phyloP scores from a whole-genome alignment of 2,797 vertebrate genomes.

The Gymnopithys bicolor region DNA sequence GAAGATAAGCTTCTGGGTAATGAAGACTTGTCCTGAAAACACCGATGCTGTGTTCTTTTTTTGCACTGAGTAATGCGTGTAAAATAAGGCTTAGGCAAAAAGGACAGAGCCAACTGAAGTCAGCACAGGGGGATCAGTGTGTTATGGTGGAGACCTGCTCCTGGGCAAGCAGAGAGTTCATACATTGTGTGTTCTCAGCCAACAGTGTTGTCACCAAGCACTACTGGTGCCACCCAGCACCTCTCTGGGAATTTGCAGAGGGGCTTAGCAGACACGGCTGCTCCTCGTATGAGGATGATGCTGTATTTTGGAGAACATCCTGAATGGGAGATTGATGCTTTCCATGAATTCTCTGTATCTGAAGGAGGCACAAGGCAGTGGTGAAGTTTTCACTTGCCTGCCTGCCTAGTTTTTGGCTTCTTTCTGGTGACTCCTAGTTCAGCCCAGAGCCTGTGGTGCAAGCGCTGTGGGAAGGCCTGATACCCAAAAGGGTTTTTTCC shows the following conservation, averaged over 20 bases:
- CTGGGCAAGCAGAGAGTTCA: not conserved
- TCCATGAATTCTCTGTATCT: not conserved
- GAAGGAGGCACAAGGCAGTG: not conserved
- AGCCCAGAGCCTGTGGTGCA: not conserved
- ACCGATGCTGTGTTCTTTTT: accelerated
- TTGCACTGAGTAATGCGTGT: not conserved
- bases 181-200: not conserved
- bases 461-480: not conserved
- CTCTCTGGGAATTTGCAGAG: not conserved
- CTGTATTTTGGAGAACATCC: not conserved
- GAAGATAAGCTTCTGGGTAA: not conserved
- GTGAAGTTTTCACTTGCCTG: not conserved
- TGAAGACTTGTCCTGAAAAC: not conserved
- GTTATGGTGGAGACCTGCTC: not conserved
- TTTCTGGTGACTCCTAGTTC: not conserved
- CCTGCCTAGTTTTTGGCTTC: not conserved
- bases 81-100: not conserved
- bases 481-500: not conserved
- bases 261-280: not conserved
- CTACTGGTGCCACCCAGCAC: not conserved
- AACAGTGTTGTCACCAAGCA: not conserved
- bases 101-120: not conserved
- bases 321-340: not conserved
- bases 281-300: not conserved
- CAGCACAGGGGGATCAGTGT: not conserved